Base-by-base conservation (phyloP, 2,888 invertebrate species). In the Tanytarsus gracilentus region DNA sequence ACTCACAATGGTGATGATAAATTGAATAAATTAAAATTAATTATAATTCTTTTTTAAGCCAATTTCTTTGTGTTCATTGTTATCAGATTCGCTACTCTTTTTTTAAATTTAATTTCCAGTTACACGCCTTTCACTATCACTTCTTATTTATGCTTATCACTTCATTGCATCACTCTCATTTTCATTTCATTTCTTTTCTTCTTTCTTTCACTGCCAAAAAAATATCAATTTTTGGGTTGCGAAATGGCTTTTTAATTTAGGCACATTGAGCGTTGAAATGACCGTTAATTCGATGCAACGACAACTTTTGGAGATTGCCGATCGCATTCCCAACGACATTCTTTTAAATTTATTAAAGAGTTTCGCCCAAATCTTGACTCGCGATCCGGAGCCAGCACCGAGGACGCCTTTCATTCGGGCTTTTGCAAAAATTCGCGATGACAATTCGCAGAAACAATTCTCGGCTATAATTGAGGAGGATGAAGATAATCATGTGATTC, bases 361-460 rank as follows among this genome's bases (percentile, higher is more conserved):
- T 14, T 58, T 58, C n/a, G 58, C 58, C 8, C 14, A 48, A 48
- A 18, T 58, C 29, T 44, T 58, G 8, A 40, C 58, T 16, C 29
- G 29, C 18, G 58, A 58, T 9, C 30, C 58, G 7, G 58, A 58
- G 40, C 58, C 44, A 14, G 5, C 26, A 8, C 23, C 58, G 23
- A 44, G 27, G 21, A n/a, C 48, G 11, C 58, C 58, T n/a, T 58
- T 58, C 39, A 58, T 58, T 21, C 9, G 58, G 48, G 58, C 58
- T n/a, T 58, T 58, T 18, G 26, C 58, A 1, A 58, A 58, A 44
- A 39, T 55, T 16, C 44, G 58, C 25, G 48, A 58, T 29, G 58
- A 58, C 23, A 21, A 23, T 30, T 26, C 26, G 26, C 48, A 39
- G 16, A 58, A 48, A 25, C 40, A 40, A 48, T 30, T 58, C 48